These are phyloP conservation scores for Mormoops blainvillei DNA, from an alignment of 2,113 vertebrate genomes.

Conservation along the genomic window DNA sequence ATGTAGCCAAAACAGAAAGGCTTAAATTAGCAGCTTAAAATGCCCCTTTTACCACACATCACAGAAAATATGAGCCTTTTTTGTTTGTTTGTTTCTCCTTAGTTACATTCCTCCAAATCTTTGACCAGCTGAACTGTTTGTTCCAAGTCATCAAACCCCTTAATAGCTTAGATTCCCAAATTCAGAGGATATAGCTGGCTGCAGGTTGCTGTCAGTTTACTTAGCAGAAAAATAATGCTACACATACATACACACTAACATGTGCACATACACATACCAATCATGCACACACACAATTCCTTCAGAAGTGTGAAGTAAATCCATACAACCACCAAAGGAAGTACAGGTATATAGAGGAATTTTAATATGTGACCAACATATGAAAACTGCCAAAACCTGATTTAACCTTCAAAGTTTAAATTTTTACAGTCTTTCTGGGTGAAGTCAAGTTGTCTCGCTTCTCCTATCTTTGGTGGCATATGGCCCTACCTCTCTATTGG, in stretches of 20 bases:
- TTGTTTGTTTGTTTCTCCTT: background rate
- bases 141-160: slow-evolving; percentile 51
- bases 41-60: background rate
- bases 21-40: slow-evolving; percentile 39
- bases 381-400: background rate
- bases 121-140: slow-evolving; percentile 48
- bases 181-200: background rate
- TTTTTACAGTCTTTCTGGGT: background rate
- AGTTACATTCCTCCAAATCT: slow-evolving; percentile 15
- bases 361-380: background rate
- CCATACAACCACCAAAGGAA: background rate
- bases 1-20: background rate
- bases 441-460: background rate
- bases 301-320: background rate
- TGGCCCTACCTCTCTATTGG: background rate
- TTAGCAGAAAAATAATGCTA: background rate
- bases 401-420: slow-evolving; percentile 3
- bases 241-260: fast-evolving
- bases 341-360: background rate
- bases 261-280: background rate
- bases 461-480: background rate
- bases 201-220: background rate
- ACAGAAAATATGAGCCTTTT: background rate
- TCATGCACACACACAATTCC: background rate
- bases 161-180: slow-evolving; percentile 25